Evolutionary conservation across 2,888 invertebrate species (phyloP), one percentile per base, ranked within the genome.

Genomic region (Andrena trimmerana): DNA sequence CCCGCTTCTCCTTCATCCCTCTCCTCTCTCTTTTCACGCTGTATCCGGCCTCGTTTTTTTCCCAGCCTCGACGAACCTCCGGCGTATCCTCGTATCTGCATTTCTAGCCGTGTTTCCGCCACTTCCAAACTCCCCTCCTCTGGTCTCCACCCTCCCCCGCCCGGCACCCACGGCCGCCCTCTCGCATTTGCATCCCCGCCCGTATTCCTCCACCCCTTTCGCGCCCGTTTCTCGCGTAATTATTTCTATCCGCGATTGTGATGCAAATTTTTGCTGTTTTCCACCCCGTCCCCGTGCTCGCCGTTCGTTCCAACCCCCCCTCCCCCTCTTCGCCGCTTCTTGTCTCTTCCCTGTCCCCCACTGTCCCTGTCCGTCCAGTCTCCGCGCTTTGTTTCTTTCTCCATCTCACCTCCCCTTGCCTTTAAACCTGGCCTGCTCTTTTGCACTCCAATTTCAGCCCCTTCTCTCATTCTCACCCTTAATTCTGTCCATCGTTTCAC

Each of bases 161-260:
- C 33, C 24, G 42, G 48, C 67, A 42, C 24, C 10, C 74, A n/a
- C 68, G n/a, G 7, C 77, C 48, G n/a, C 63, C 66, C 84, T 50
- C 71, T 81, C 81, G 71, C 78, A 80, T 90, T 89, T 88, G 89
- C 90, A 91, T 92, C 89, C 90, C 86, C 87, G 85, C 86, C 85
- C 85, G 85, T 84, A 79, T 78, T 83, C 84, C 83, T 77, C 84
- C 81, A 72, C 75, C 71, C 85, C 80, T 70, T 83, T 81, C 88
- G 85, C 88, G 85, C 87, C 84, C 90, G 91, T 90, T 92, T 92
- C 90, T 92, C 91, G 91, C 92, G 92, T 93, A 93, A 94, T 94
- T 94, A 93, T 94, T 94, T 94, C 92, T 92, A 92, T 92, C 92
- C 92, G 85, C 93, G 93, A 94, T 94, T 94, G 94, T 94, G 85